Conservation (phyloP, 2,113 vertebrate species). For the Tetrao urogallus region DNA sequence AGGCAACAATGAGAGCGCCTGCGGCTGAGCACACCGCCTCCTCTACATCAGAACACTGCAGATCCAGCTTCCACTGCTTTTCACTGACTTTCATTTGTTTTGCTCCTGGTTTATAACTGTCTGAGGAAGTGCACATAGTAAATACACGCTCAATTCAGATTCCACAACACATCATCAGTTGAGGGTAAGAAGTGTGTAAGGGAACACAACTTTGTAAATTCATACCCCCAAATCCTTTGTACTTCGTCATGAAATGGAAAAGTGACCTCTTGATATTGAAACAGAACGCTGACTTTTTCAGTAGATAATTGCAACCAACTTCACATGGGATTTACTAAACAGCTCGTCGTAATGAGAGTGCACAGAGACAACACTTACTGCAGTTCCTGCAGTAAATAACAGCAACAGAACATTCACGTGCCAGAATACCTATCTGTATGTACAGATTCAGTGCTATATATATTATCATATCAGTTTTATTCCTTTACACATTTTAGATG, state of each 20-base stretch:
- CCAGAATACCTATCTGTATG: not conserved
- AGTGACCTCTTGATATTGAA: rapidly evolving
- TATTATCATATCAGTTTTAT: constrained; percentile 10
- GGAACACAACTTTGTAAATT: not conserved
- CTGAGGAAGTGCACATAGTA: not conserved
- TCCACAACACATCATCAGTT: not conserved
- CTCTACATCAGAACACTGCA: not conserved
- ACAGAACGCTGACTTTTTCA: not conserved
- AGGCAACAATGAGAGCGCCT: not conserved
- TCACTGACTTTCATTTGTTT: not conserved
- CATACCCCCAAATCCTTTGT: not conserved
- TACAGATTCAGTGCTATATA: not conserved
- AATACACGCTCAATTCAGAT: not conserved
- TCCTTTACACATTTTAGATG: constrained; percentile 49
- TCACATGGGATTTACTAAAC: not conserved
- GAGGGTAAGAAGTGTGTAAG: not conserved
- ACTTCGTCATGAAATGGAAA: not conserved
- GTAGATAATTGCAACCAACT: not conserved
- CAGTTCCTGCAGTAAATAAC: not conserved
- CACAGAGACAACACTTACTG: not conserved
- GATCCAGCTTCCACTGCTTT: not conserved
- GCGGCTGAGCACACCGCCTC: not conserved
- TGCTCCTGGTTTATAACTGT: not conserved
- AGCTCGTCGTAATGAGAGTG: not conserved
- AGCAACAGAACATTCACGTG: not conserved